Percentiles rank a stretch among this genome's conserved stretches.
phyloP scores from a whole-genome alignment of 2,113 vertebrate genomes.

The Eclectus roratus region DNA sequence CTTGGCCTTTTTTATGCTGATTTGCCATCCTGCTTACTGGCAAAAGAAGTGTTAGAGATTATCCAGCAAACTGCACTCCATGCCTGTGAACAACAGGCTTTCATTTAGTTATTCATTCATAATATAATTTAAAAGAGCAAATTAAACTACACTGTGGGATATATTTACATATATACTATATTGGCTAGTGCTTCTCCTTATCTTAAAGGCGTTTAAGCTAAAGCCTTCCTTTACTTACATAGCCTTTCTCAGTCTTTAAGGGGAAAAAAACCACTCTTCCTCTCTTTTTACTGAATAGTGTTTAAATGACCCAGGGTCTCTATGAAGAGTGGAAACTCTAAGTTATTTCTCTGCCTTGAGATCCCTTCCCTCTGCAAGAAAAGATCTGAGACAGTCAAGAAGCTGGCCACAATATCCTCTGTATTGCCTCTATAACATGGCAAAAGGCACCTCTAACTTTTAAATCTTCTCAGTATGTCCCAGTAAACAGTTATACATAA shows the following conservation, averaged over 20 bases:
- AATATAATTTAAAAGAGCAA: background rate
- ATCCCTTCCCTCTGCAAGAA: background rate
- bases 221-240: background rate
- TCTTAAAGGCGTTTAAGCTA: background rate
- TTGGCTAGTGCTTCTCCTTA: background rate
- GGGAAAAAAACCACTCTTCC: fast-evolving
- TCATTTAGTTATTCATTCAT: background rate
- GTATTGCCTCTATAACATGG: background rate
- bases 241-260: background rate
- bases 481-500: background rate
- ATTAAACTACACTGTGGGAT: background rate
- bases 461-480: background rate
- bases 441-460: background rate
- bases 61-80: background rate
- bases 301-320: background rate
- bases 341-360: background rate
- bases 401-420: background rate
- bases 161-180: background rate
- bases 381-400: background rate
- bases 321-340: background rate
- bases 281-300: background rate
- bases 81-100: background rate
- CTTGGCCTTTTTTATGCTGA: background rate
- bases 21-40: background rate
- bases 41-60: background rate